These are phyloP conservation scores for Drosophila mayri DNA, from an alignment of 1,140 invertebrate species.

Conservation along the genomic window DNA sequence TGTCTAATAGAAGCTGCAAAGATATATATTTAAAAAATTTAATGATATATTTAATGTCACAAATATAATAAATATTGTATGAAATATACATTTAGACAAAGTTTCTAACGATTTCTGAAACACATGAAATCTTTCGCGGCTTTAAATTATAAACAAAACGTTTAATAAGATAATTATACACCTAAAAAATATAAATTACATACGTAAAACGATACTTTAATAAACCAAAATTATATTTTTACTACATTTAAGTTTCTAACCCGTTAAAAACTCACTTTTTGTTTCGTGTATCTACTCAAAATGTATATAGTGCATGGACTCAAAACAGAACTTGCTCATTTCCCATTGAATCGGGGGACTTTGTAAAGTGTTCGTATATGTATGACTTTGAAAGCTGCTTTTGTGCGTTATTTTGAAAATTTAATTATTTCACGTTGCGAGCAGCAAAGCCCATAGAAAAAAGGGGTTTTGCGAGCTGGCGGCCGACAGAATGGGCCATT, in stretches of 20 bases:
- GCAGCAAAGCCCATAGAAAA: constrained; percentile 33
- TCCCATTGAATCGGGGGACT: constrained; percentile 60
- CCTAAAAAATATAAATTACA: neutral
- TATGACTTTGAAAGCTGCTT: constrained; percentile 72
- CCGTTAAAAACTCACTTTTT: neutral
- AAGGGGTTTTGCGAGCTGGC: constrained; percentile 23
- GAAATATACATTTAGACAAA: neutral
- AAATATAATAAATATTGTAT: neutral
- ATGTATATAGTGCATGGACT: constrained; percentile 1
- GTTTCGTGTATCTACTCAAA: constrained; percentile 14
- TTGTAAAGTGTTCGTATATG: constrained; percentile 36
- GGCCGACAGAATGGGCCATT: constrained; percentile 55
- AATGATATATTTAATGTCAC: neutral
- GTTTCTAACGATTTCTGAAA: neutral
- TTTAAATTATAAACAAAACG: neutral
- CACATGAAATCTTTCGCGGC: neutral
- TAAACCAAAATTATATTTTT: neutral
- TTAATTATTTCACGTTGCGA: constrained; percentile 74
- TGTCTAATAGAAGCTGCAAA: no score
- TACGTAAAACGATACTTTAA: neutral
- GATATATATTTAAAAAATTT: neutral
- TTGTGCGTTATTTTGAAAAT: constrained; percentile 75
- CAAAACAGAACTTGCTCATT: constrained; percentile 57
- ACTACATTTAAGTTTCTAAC: neutral
- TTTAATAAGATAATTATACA: neutral